Evolutionary conservation across 2,113 vertebrate genomes (phyloP).

Genomic region (Eolophus roseicapilla): DNA sequence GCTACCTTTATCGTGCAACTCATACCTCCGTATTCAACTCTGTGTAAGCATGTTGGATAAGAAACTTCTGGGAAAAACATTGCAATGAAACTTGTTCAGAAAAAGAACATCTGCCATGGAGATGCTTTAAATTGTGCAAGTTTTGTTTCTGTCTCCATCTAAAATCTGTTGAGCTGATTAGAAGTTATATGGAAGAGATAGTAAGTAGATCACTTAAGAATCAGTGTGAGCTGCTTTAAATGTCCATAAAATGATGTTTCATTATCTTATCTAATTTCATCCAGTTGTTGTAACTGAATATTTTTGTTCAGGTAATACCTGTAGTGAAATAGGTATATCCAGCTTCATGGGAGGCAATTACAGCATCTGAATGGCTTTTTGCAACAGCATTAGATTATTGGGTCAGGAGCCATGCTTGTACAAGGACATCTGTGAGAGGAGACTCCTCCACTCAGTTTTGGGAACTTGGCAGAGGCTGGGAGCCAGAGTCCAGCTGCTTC

Average conservation of each 20-base stretch:
- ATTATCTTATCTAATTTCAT: background rate
- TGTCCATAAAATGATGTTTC: background rate
- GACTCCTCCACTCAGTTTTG: background rate
- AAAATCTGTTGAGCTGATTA: background rate
- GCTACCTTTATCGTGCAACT: conserved; percentile 9
- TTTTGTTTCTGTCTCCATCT: background rate
- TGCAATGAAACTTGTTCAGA: background rate
- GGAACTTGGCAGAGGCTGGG: background rate
- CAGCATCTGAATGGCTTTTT: background rate
- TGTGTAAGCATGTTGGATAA: background rate
- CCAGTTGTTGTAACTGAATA: background rate
- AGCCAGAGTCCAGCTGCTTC: background rate
- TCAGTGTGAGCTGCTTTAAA: background rate
- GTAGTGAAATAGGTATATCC: background rate
- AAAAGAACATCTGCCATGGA: conserved; percentile 18
- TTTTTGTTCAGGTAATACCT: background rate
- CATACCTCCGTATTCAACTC: background rate
- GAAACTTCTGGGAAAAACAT: background rate
- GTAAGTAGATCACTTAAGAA: background rate
- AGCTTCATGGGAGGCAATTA: background rate
- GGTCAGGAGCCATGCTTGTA: background rate
- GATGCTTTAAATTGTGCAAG: background rate
- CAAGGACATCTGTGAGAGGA: background rate
- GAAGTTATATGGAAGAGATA: background rate
- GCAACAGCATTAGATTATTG: fast-evolving